Base-by-base conservation (phyloP, 2,888 invertebrate species). In the Abrostola triplasia region DNA sequence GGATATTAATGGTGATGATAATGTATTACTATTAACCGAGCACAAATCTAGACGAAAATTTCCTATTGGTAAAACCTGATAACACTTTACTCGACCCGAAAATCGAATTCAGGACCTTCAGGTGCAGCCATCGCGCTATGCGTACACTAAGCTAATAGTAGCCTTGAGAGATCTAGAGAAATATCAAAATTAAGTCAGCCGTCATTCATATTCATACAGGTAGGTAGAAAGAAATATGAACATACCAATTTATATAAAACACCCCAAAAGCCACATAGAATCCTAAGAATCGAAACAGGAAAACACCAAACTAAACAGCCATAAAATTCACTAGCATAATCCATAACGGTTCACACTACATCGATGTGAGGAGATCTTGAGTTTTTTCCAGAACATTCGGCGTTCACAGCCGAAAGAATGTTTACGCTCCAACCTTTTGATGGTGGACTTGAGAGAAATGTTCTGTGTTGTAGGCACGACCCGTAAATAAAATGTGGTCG, bases 401-500 rank as follows among this genome's bases (percentile, higher is more conserved):
- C 59, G 58, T 55, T 74, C 62, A 60, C 52, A 42, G 49, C 59
- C 70, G 50, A 65, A 69, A 64, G 64, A 74, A 77, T 80, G 77
- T 77, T 69, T 81, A 79, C 61, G 64, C 55, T 60, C 60, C 62
- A 68, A 70, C 73, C 81, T 71, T 77, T 79, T 71, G 67, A 73
- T 55, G 70, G 13, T 59, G 42, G 56, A 53, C 40, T 65, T 51
- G 60, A 77, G 81, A 84, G 77, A 83, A 83, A 84, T 85, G 77
- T 79, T 70, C 65, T 63, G 70, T 79, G 70, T 70, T 67, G 81
- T 80, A 74, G 63, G 76, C 70, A 78, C 58, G 78, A 84, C 74
- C 84, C 86, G 84, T 87, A 83, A 88, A 87, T 88, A 88, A 89
- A 88, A 86, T 86, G 84, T 85, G 83, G 84, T 79, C 81, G 75